A percentile compares a stretch with the other conserved stretches of the same genome.
Conservation (phyloP, 2,113 vertebrate genomes). For the Muntiacus reevesi region DNA sequence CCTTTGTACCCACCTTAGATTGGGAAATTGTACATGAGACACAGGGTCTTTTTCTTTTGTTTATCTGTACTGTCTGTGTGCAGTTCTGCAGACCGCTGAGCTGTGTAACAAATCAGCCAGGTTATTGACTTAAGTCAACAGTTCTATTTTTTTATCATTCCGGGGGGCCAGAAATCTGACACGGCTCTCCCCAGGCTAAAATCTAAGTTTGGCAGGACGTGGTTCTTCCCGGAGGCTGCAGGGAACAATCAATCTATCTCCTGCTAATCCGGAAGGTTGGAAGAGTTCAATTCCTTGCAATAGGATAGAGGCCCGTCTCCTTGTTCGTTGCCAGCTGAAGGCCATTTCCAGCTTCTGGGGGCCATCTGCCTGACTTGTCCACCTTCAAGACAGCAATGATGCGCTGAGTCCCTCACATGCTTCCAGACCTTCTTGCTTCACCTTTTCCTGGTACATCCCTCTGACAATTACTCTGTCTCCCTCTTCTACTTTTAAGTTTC, state of each 20-base stretch:
- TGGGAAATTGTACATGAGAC: background rate
- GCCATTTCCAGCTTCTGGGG: background rate
- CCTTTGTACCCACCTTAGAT: background rate
- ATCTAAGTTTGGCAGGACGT: background rate
- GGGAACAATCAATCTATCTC: background rate
- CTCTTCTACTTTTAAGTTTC: background rate
- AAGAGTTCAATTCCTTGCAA: background rate
- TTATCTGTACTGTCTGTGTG: too few species aligned
- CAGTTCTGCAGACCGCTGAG: accelerated
- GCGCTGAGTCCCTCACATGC: background rate
- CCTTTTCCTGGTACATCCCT: accelerated
- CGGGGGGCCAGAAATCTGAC: background rate
- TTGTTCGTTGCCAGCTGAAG: background rate
- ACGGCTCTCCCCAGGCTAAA: accelerated
- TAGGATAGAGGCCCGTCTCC: background rate
- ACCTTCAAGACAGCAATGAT: background rate
- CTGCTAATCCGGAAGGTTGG: accelerated
- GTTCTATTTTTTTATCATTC: accelerated
- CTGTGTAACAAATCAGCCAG: background rate
- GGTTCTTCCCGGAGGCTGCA: too few species aligned
- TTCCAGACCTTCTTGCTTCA: background rate
- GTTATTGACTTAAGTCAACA: background rate
- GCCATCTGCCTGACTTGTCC: background rate
- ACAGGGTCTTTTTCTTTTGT: background rate
- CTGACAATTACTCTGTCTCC: background rate